phyloP scores from a whole-genome alignment of 2,888 invertebrate genomes.

The Microctonus aethiopoides region DNA sequence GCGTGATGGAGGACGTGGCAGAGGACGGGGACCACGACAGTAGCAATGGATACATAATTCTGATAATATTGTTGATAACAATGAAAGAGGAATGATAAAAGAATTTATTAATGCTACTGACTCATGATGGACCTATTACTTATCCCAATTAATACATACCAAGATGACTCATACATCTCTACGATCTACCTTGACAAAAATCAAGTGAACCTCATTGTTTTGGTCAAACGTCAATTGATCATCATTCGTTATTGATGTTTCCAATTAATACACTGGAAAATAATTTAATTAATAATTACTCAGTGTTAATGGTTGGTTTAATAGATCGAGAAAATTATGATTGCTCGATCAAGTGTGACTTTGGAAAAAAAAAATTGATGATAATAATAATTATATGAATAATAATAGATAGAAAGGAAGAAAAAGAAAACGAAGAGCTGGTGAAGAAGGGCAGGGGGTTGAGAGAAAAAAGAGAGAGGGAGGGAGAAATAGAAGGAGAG shows the following conservation, averaged over 20 bases:
- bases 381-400: slow-evolving; percentile 29
- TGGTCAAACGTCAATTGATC: slow-evolving; percentile 28
- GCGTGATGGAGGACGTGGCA: slow-evolving; percentile 60
- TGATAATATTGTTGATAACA: slow-evolving; percentile 38
- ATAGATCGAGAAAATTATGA: slow-evolving; percentile 30
- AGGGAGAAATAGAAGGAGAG: background rate
- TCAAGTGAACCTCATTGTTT: slow-evolving; percentile 10
- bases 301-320: slow-evolving; percentile 31
- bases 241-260: slow-evolving; percentile 7
- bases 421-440: background rate
- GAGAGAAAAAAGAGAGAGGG: background rate
- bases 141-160: slow-evolving; percentile 21
- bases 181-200: slow-evolving; percentile 16
- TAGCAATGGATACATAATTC: slow-evolving; percentile 52
- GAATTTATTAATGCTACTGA: slow-evolving; percentile 38
- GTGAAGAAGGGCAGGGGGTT: background rate
- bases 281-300: slow-evolving; percentile 25
- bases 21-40: slow-evolving; percentile 64
- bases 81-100: slow-evolving; percentile 46
- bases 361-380: slow-evolving; percentile 22
- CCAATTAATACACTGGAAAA: background rate
- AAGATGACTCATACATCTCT: background rate
- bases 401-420: background rate
- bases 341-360: slow-evolving; percentile 18
- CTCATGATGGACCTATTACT: slow-evolving; percentile 37